Evolutionary conservation across 2,797 vertebrate genomes (phyloP).

Genomic region (Cyclopterus lumpus): DNA sequence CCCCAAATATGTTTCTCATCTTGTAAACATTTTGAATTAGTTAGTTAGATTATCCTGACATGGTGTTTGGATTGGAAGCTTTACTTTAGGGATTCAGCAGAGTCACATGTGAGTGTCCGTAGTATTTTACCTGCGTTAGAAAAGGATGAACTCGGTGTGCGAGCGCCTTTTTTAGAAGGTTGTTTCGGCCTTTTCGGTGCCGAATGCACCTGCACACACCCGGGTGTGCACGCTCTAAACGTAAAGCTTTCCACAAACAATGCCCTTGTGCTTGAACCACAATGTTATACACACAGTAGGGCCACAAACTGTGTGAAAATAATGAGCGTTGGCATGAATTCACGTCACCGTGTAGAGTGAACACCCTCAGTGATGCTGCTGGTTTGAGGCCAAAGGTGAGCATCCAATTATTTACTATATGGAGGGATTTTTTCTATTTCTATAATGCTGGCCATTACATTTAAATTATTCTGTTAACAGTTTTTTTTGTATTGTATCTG

Average conservation of each 20-base stretch:
- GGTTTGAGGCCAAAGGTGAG: not conserved
- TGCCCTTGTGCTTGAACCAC: not conserved
- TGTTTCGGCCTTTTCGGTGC: not conserved
- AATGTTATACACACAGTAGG: not conserved
- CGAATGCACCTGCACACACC: not conserved
- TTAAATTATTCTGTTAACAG: not conserved
- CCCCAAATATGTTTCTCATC: not conserved
- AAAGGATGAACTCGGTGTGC: not conserved
- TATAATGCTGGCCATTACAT: not conserved
- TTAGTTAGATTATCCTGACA: not conserved
- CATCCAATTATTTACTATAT: not conserved
- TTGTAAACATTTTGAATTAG: not conserved
- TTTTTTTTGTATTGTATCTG: not conserved
- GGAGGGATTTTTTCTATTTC: not conserved
- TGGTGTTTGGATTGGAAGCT: too few species aligned
- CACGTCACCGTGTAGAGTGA: not conserved
- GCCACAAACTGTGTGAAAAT: not conserved
- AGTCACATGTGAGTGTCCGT: too few species aligned
- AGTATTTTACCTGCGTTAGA: not conserved
- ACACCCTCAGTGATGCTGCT: not conserved
- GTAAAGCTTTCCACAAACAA: not conserved
- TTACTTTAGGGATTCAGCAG: too few species aligned
- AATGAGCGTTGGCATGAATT: conserved; percentile 3
- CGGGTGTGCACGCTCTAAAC: not conserved
- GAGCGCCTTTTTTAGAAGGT: too few species aligned